These are phyloP conservation scores for Phylloscopus trochilus DNA, from an alignment of 2,113 vertebrate species.

Conservation along the genomic window DNA sequence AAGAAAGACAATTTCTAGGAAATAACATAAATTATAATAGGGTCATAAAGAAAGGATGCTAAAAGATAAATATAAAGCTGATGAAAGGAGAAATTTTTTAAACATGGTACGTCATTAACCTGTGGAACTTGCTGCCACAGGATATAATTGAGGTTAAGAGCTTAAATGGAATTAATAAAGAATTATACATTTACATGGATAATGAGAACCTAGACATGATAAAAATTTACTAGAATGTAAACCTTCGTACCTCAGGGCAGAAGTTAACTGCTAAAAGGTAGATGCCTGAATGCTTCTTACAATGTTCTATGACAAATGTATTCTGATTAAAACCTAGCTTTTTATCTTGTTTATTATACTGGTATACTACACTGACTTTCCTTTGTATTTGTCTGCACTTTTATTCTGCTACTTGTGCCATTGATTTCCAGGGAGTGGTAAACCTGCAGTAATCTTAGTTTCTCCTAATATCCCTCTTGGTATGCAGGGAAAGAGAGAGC, in stretches of 20 bases:
- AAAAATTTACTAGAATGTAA: slow-evolving; percentile 1
- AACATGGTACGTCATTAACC: neutral
- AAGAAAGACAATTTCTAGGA: neutral
- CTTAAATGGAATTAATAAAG: slow-evolving; percentile 40
- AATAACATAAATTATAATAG: neutral
- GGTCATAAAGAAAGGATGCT: neutral
- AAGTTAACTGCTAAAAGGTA: slow-evolving; percentile 9
- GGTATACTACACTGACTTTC: neutral
- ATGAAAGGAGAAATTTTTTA: neutral
- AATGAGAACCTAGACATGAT: neutral
- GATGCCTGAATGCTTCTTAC: neutral
- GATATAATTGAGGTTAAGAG: slow-evolving; percentile 32
- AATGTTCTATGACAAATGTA: neutral
- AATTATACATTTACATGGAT: slow-evolving; percentile 17
- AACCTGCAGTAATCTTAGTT: neutral
- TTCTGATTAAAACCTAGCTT: neutral
- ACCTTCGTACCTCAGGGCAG: neutral
- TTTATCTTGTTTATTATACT: slow-evolving; percentile 17
- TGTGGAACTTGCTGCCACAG: neutral
- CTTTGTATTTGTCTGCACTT: neutral
- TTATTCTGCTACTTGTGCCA: neutral
- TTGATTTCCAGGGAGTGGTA: neutral
- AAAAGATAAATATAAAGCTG: slow-evolving; percentile 12
- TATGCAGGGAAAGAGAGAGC: neutral
- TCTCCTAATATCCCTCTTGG: neutral